phyloP scores from a whole-genome alignment of 2,888 invertebrate genomes.

The Laspeyria flexula region DNA sequence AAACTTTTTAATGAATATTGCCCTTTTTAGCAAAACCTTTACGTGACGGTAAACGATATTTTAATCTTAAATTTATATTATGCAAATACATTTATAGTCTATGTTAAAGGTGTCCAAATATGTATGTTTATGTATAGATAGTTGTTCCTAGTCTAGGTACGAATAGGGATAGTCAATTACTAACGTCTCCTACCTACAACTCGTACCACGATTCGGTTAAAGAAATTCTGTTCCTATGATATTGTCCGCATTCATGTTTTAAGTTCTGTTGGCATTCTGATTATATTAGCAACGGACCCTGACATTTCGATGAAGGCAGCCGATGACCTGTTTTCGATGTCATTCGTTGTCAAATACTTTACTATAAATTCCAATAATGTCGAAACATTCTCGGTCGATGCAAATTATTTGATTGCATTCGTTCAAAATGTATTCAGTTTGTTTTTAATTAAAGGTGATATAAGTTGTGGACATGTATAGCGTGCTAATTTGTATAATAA shows the following conservation, averaged over 20 bases:
- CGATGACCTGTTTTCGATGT: slow-evolving; percentile 65
- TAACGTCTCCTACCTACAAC: too few relatives aligned
- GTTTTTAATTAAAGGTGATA: slow-evolving; percentile 33
- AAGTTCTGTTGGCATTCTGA: slow-evolving; percentile 65
- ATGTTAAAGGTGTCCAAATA: too few relatives aligned
- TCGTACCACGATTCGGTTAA: too few relatives aligned
- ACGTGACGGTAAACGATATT: not conserved
- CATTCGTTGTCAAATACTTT: slow-evolving; percentile 56
- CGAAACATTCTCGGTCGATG: slow-evolving; percentile 31
- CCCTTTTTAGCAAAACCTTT: not conserved
- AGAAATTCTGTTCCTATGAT: slow-evolving; percentile 33
- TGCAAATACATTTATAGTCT: too few relatives aligned
- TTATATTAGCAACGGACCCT: slow-evolving; percentile 67
- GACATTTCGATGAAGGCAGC: slow-evolving; percentile 73
- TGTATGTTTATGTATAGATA: too few relatives aligned
- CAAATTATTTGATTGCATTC: slow-evolving; percentile 29
- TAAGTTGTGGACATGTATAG: slow-evolving; percentile 10
- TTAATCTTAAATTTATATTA: slow-evolving; percentile 3
- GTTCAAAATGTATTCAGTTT: slow-evolving; percentile 25
- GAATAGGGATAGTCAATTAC: too few relatives aligned
- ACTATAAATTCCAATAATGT: slow-evolving; percentile 50
- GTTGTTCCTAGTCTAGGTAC: too few relatives aligned
- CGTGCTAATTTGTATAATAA: not conserved
- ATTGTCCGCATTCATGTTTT: slow-evolving; percentile 35
- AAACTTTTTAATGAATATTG: not conserved